phyloP scores from a whole-genome alignment of 2,113 vertebrate genomes.

The Ammodytes dubius region DNA sequence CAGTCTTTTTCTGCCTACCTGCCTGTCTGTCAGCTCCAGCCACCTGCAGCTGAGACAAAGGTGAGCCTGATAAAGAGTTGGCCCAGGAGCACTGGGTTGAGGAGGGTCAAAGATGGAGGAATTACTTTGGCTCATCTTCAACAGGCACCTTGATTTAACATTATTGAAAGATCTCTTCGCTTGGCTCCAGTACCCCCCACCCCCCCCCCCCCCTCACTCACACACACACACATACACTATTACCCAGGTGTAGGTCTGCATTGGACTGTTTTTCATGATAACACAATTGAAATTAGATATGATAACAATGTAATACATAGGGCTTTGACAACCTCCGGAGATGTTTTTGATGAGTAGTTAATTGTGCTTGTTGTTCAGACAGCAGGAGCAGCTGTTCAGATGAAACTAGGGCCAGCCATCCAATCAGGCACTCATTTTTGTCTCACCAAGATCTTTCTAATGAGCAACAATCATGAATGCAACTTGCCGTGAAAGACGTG shows the following conservation, averaged over 20 bases:
- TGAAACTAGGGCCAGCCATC: conserved; percentile 8
- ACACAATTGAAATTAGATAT: conserved; percentile 57
- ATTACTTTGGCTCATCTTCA: conserved; percentile 55
- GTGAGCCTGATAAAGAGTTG: conserved; percentile 39
- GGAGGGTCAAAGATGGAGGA: conserved; percentile 55
- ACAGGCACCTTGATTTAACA: conserved; percentile 64
- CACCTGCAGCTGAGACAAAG: conserved; percentile 70
- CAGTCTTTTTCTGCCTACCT: conserved; percentile 8
- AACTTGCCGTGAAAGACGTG: not conserved
- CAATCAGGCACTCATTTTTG: no score
- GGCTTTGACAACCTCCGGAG: conserved; percentile 3
- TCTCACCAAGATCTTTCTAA: not conserved
- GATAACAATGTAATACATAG: conserved; percentile 61
- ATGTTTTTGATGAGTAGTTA: conserved; percentile 29
- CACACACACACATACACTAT: conserved; percentile 7
- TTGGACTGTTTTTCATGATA: conserved; percentile 48
- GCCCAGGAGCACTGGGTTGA: conserved; percentile 7
- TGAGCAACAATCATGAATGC: not conserved
- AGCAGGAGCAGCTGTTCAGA: conserved; percentile 17
- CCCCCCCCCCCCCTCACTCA: conserved; percentile 7
- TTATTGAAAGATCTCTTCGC: conserved; percentile 72
- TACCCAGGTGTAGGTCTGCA: conserved; percentile 50
- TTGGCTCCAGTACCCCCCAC: conserved; percentile 21
- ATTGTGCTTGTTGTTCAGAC: conserved; percentile 10
- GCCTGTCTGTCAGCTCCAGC: conserved; percentile 29